These are phyloP conservation scores for Tipula unca DNA, from an alignment of 2,888 invertebrate species.

Conservation along the genomic window DNA sequence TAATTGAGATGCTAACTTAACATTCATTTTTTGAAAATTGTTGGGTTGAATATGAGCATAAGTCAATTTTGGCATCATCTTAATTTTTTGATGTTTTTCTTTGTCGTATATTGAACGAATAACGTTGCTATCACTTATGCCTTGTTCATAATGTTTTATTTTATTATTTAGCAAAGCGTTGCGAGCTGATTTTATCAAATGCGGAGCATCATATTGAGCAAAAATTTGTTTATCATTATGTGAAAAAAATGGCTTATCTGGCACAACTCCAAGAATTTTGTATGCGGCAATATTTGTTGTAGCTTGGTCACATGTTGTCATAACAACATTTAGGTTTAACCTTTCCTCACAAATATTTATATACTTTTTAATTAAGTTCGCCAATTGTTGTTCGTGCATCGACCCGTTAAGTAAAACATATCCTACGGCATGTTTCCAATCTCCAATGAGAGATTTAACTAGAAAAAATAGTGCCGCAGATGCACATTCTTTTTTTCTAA, in stretches of 20 bases:
- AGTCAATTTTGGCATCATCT: neutral
- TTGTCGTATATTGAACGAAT: neutral
- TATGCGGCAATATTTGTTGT: neutral
- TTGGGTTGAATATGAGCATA: neutral
- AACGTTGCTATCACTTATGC: neutral
- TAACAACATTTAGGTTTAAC: neutral
- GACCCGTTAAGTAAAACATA: neutral
- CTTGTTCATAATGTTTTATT: neutral
- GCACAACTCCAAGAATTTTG: neutral
- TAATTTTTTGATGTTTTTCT: neutral
- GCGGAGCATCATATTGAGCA: neutral
- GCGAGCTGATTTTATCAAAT: neutral
- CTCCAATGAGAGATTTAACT: neutral
- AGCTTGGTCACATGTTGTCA: neutral
- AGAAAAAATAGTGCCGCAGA: neutral
- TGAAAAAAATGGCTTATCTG: neutral
- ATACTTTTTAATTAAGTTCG: neutral
- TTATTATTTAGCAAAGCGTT: neutral
- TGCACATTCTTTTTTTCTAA: neutral
- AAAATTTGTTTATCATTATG: neutral
- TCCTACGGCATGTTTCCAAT: neutral
- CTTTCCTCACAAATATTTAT: neutral
- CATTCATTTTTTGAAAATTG: neutral
- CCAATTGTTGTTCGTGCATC: neutral
- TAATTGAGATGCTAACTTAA: neutral